A percentile compares a stretch with the other conserved stretches of the same genome.
Conservation (phyloP, 2,113 vertebrate species). For the Sphyrna mokarran region DNA sequence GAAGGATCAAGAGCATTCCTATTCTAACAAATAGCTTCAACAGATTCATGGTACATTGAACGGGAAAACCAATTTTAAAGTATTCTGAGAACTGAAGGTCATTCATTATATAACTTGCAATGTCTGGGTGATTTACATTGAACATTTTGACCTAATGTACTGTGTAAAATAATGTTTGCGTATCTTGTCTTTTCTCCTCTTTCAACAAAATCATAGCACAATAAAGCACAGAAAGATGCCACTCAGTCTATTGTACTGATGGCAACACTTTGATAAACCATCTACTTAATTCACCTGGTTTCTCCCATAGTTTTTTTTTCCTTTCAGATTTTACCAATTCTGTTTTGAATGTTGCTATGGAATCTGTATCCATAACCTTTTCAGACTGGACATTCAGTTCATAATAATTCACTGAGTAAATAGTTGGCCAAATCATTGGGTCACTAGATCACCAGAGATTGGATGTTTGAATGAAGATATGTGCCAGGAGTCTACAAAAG, state of each 20-base stretch:
- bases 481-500: no score
- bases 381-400: no score
- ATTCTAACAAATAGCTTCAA: background rate
- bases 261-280: background rate
- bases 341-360: no score
- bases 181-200: background rate
- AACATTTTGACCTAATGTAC: background rate
- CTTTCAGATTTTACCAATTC: no score
- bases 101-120: background rate
- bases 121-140: slow-evolving; percentile 5
- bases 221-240: background rate
- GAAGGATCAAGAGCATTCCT: background rate
- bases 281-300: background rate
- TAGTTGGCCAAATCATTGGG: no score
- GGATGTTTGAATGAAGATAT: no score
- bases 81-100: background rate
- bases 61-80: slow-evolving; percentile 20
- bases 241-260: background rate
- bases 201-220: slow-evolving; percentile 5
- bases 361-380: no score
- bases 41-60: slow-evolving; percentile 27
- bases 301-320: background rate
- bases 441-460: no score
- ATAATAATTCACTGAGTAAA: no score
- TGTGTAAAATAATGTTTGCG: background rate